A percentile compares a stretch with the other conserved stretches of the same genome.
Conservation (phyloP, 2,888 invertebrate genomes). For the Hyposoter didymator region DNA sequence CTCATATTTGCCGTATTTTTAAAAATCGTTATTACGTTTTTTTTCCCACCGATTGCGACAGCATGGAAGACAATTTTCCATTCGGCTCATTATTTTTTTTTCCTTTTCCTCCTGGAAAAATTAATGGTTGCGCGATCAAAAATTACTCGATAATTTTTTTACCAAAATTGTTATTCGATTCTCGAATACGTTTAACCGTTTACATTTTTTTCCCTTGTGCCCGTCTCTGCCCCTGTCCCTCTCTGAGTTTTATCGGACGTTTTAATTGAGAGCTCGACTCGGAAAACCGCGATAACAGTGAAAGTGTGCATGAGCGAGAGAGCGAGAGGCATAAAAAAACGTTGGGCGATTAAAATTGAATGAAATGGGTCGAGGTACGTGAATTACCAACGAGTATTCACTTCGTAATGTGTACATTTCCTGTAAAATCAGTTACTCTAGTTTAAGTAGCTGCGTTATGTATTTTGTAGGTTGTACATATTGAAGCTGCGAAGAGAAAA, state of each 20-base stretch:
- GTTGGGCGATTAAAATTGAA: conserved; percentile 44
- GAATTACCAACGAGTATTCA: conserved; percentile 67
- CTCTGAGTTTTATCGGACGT: conserved; percentile 57
- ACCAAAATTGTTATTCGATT: neutral
- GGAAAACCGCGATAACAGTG: conserved; percentile 38
- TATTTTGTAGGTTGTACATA: conserved; percentile 82
- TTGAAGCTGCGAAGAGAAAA: conserved; percentile 65
- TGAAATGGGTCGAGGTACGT: conserved; percentile 65
- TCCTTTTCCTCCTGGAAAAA: neutral
- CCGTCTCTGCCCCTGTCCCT: conserved; percentile 13
- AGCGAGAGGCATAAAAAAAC: neutral
- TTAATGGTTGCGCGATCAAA: neutral
- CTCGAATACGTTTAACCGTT: neutral
- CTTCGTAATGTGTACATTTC: conserved; percentile 79
- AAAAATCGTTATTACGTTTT: neutral
- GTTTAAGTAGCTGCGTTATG: conserved; percentile 79
- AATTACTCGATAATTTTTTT: neutral
- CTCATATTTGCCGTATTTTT: neutral
- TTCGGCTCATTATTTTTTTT: neutral
- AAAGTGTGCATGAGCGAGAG: conserved; percentile 24
- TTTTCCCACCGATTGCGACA: neutral
- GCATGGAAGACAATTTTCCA: neutral
- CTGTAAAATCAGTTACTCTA: conserved; percentile 80
- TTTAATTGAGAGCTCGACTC: conserved; percentile 68
- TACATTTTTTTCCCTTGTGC: neutral